Conservation (phyloP, 1,140 invertebrate genomes). For the Drosophila nasuta region DNA sequence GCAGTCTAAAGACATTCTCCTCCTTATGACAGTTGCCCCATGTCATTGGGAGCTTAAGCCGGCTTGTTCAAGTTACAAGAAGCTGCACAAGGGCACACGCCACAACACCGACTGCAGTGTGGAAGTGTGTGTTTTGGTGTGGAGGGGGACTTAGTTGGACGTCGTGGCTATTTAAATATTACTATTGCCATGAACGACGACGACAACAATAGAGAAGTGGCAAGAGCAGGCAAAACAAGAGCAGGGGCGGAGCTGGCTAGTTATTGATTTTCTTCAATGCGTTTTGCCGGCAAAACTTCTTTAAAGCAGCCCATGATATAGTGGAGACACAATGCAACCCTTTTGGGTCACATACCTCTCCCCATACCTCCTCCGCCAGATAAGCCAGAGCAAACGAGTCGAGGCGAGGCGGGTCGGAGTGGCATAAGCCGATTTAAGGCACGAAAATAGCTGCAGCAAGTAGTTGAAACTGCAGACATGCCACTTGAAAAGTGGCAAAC, state of each 20-base stretch:
- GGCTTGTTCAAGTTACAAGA: slow-evolving; percentile 12
- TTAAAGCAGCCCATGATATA: not conserved
- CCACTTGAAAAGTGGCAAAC: slow-evolving; percentile 28
- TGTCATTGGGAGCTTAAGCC: slow-evolving; percentile 13
- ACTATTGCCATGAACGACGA: slow-evolving; percentile 71
- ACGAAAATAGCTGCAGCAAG: slow-evolving; percentile 71
- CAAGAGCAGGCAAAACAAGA: not conserved
- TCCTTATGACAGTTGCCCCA: not conserved
- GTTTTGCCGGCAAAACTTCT: slow-evolving; percentile 32
- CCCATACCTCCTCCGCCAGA: slow-evolving; percentile 30
- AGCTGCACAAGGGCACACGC: slow-evolving; percentile 31
- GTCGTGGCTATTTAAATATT: slow-evolving; percentile 67
- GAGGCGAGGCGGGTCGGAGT: slow-evolving; percentile 16
- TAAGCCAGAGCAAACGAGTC: slow-evolving; percentile 34
- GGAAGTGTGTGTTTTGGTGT: not conserved
- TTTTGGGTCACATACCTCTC: slow-evolving; percentile 14
- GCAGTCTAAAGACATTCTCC: not conserved
- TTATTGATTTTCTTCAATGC: slow-evolving; percentile 69
- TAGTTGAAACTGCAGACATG: slow-evolving; percentile 61
- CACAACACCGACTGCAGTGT: not conserved
- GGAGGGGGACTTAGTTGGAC: not conserved
- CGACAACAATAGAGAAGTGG: slow-evolving; percentile 46
- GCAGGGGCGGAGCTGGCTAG: not conserved
- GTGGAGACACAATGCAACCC: slow-evolving; percentile 21
- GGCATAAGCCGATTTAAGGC: slow-evolving; percentile 76